These are phyloP conservation scores for Deilephila elpenor DNA, from an alignment of 2,888 invertebrate species.

Conservation along the genomic window DNA sequence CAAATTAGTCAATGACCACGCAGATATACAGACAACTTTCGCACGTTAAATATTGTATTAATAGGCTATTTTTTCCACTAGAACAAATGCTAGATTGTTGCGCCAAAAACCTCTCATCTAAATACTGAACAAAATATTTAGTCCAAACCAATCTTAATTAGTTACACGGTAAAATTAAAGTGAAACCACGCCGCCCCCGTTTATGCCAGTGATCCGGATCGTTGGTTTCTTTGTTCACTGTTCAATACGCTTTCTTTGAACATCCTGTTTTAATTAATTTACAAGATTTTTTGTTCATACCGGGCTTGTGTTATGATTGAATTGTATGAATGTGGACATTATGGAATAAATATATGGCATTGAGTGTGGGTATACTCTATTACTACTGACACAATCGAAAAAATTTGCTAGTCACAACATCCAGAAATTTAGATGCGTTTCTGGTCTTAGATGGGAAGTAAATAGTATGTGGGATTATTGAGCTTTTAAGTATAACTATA, in stretches of 20 bases:
- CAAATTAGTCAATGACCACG: too few species aligned
- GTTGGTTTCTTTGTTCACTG: constrained; percentile 34
- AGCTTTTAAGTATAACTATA: too few species aligned
- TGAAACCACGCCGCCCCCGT: constrained; percentile 50
- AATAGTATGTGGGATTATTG: too few species aligned
- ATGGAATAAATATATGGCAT: neutral
- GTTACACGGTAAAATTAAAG: constrained; percentile 54
- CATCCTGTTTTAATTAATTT: constrained; percentile 45
- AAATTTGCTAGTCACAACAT: too few species aligned
- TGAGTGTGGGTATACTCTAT: neutral
- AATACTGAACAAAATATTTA: neutral
- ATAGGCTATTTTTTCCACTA: too few species aligned
- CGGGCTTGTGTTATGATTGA: constrained; percentile 5
- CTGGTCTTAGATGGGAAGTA: too few species aligned
- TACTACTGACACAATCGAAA: too few species aligned
- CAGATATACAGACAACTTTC: too few species aligned
- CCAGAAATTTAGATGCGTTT: too few species aligned
- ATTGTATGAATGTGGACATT: neutral
- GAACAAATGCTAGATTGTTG: too few species aligned
- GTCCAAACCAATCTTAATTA: constrained; percentile 64
- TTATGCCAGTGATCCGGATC: constrained; percentile 57
- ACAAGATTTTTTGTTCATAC: neutral
- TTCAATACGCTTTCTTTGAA: constrained; percentile 28
- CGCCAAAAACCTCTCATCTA: neutral
- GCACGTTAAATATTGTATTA: too few species aligned